Conservation (phyloP, 2,797 vertebrate genomes). For the Girardinus metallicus region DNA sequence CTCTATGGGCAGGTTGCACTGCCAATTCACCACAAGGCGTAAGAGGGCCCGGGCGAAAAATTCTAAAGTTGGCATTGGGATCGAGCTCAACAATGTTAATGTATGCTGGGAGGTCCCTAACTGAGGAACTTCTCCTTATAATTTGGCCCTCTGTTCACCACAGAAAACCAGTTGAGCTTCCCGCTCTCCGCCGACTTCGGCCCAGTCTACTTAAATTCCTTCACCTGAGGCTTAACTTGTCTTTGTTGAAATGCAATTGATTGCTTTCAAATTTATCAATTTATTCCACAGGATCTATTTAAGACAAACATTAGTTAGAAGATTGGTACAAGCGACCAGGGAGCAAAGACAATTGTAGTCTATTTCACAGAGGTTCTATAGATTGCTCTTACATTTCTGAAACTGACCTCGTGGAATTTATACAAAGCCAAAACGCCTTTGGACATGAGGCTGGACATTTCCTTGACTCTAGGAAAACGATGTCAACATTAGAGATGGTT, state of each 20-base stretch:
- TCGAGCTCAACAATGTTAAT: too few relatives aligned
- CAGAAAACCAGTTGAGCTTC: not conserved
- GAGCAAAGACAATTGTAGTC: not conserved
- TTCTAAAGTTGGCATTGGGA: too few relatives aligned
- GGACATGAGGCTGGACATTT: not conserved
- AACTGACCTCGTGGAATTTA: not conserved
- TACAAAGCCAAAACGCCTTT: not conserved
- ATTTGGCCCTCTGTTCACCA: not conserved
- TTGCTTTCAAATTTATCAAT: not conserved
- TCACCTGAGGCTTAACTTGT: not conserved
- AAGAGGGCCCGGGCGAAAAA: too few relatives aligned
- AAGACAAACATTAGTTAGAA: not conserved
- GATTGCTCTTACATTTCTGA: not conserved
- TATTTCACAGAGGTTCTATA: not conserved
- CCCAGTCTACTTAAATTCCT: not conserved
- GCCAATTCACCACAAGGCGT: too few relatives aligned
- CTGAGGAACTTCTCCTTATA: not conserved
- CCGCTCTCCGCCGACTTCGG: not conserved
- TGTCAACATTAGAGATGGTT: not conserved
- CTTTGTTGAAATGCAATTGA: not conserved
- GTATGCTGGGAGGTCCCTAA: too few relatives aligned
- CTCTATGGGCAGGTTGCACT: too few relatives aligned
- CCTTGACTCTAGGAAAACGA: not conserved
- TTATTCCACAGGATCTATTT: not conserved
- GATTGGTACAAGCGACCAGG: not conserved